Base-by-base conservation (phyloP, 2,113 vertebrate genomes). In the Chaetodon auriga region DNA sequence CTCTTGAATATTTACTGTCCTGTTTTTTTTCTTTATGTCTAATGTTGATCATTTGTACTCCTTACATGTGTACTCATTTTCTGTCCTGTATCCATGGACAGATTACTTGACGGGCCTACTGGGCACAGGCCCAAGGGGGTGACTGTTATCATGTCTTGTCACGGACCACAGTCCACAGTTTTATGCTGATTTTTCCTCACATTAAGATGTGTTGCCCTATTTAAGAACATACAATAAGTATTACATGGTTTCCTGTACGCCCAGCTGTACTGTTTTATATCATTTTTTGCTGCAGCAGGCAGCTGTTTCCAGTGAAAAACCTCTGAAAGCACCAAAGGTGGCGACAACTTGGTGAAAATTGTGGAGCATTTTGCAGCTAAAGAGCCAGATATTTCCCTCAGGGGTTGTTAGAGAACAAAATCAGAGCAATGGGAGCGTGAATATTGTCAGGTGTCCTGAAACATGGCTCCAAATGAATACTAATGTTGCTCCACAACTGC, bases 61-160 rank as follows among this genome's bases (percentile, higher is more conserved):
- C 30, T 30, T 30, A 30, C 19, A 58, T 57, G 30, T 41, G 6
- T 14, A 36, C 36, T 10, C 48, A 4, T 80, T 21, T 63, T 25
- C 60, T 64, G 38, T 72, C 19, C 36, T 48, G 25, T 18, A 43
- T 61, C 13, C 54, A 68, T 75, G 30, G 51, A 68, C 61, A 35
- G 35, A 43, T 41, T 58, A 66, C 10, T 41, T 8, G 19, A 72
- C 36, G 58, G 36, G 21, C 46, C 3, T 9, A 16, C 5, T 0
- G 19, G 51, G 13, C 25, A 57, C 49, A 76, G n/a, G 12, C 46
- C n/a, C n/a, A 30, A 11, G 6, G 14, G 25, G 12, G 19, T 41
- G n/a, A 43, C 45, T 63, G 57, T 4, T 16, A 8, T 3, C 16
- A 19, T 48, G 30, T 30, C 30, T 30, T 30, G 30, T 30, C 30